Evolutionary conservation across 2,113 vertebrate species (phyloP).

Genomic region (Neopipo cinnamomea): DNA sequence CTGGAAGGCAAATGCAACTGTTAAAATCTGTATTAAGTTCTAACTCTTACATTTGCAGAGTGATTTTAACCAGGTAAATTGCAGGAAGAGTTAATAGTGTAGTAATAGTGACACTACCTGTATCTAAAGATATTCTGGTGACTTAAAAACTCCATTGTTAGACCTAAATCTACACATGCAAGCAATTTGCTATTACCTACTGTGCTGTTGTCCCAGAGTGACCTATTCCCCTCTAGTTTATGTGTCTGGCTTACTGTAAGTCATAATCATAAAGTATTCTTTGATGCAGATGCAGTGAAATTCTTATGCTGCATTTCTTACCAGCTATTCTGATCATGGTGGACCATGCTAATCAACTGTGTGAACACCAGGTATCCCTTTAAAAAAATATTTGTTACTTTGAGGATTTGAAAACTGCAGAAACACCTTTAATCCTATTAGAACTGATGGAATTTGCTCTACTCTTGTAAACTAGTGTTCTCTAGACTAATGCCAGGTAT

Average conservation of each 20-base stretch:
- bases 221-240: neutral
- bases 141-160: neutral
- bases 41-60: neutral
- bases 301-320: neutral
- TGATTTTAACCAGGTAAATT: neutral
- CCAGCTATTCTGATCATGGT: neutral
- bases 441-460: neutral
- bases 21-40: neutral
- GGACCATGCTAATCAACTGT: neutral
- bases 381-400: neutral
- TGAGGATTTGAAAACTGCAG: neutral
- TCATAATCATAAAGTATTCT: neutral
- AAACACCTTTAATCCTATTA: constrained; percentile 41
- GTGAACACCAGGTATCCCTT: neutral
- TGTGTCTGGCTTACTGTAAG: neutral
- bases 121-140: neutral
- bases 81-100: neutral
- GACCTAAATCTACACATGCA: neutral
- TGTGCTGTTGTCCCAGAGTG: neutral
- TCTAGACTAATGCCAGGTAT: neutral
- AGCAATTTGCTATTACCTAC: neutral
- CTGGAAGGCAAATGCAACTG: neutral
- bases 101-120: neutral
- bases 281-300: neutral
- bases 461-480: neutral